phyloP scores from a whole-genome alignment of 1,140 invertebrate genomes.

The Zophobas morio region DNA sequence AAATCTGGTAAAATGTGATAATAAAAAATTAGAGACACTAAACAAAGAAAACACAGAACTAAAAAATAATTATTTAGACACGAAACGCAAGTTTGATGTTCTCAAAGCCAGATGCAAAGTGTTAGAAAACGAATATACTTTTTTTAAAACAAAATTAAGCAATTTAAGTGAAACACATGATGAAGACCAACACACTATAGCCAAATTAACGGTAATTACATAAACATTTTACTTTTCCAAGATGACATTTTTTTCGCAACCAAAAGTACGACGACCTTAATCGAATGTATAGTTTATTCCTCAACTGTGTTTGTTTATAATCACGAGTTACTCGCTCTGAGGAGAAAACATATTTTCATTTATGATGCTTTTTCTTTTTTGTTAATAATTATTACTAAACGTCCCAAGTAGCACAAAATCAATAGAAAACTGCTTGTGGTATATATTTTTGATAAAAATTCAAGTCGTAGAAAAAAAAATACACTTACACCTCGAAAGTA shows the following conservation, averaged over 20 bases:
- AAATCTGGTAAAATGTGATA: constrained; percentile 44
- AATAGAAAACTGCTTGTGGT: too few species aligned
- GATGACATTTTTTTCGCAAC: background rate
- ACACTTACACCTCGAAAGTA: background rate
- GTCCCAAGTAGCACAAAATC: too few species aligned
- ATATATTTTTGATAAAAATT: too few species aligned
- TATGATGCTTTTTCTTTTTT: too few species aligned
- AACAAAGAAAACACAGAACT: constrained; percentile 69
- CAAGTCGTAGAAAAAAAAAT: too few species aligned
- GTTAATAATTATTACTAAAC: too few species aligned
- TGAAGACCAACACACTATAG: constrained; percentile 73
- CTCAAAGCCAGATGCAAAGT: constrained; percentile 72
- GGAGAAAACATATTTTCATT: too few species aligned
- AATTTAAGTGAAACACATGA: constrained; percentile 67
- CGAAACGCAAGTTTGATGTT: constrained; percentile 74
- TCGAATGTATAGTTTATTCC: background rate
- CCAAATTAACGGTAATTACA: constrained; percentile 69
- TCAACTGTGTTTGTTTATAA: too few species aligned
- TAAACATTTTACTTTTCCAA: constrained; percentile 7
- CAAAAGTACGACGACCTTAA: background rate
- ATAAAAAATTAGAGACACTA: constrained; percentile 49
- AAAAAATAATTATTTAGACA: constrained; percentile 66
- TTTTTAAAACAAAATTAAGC: constrained; percentile 68
- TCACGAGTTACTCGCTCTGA: too few species aligned
- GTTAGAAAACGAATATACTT: constrained; percentile 71